Evolutionary conservation across 2,797 vertebrate genomes (phyloP), one percentile per base, ranked within the genome.

Genomic region (Acomys russatus): DNA sequence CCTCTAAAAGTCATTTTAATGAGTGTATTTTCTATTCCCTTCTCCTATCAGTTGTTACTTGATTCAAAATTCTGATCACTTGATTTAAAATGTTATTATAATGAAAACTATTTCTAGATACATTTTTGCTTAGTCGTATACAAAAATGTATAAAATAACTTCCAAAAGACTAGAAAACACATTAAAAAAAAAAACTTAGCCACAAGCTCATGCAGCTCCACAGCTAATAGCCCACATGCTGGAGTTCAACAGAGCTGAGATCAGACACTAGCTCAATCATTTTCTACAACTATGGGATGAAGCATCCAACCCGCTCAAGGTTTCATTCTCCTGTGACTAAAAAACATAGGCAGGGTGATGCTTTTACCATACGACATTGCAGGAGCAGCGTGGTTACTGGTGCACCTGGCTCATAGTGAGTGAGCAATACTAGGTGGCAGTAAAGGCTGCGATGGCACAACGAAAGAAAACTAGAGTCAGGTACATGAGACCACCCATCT

Each of bases 81-180:
- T 10, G 2, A 51, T 66, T n/a, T 87, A 30, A 70, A 78, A 38
- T 49, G 38, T 17, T 61, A 61, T 73, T 63, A 86, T 86, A 80
- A 54, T 73, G 28, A 54, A 92, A 88, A 56, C 83, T 82, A 88
- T 88, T 88, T 88, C 71, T 63, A 68, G 38, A 35, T 35, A 28
- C 28, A 78, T 92, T 95, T 92, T 82, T 76, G 92, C 49, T 83
- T 88, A 71, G 68, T 73, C 88, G 82, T 59, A 68, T 35, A 92
- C 9, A 89, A 68, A 82, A 90, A 68, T 84, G 25, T 88, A 9
- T 71, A 68, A 80, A 44, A 90, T 20, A 92, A 78, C 61, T 49
- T 73, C 63, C 64, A 28, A 70, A 59, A 18, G 44, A 88, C 82
- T 88, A 96, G 17, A 94, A 38, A 90, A 88, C 44, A n/a, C 6